Conservation (phyloP, 2,113 vertebrate species). For the Struthidea cinerea region DNA sequence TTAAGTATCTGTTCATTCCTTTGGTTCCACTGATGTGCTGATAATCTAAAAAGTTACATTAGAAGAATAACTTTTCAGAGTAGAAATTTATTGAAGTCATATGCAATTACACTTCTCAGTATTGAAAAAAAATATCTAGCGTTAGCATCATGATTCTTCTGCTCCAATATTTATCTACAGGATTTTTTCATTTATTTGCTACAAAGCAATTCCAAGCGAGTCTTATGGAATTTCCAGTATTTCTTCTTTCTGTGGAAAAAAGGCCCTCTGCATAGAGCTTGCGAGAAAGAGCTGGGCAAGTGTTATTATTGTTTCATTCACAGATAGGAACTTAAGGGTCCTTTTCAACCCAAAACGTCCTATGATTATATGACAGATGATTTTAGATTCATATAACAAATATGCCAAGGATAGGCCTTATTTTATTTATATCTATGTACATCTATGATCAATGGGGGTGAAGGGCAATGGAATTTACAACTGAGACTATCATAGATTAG, state of each 20-base stretch:
- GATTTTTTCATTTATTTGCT: neutral
- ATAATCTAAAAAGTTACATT: neutral
- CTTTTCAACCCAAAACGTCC: neutral
- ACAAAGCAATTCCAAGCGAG: neutral
- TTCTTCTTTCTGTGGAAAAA: neutral
- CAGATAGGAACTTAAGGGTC: neutral
- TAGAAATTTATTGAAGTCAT: neutral
- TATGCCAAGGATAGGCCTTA: neutral
- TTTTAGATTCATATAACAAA: neutral
- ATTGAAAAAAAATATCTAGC: neutral
- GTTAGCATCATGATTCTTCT: neutral
- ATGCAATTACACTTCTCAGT: neutral
- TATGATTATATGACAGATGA: neutral
- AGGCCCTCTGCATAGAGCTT: neutral
- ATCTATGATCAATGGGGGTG: neutral
- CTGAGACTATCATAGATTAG: neutral
- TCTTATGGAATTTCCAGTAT: neutral
- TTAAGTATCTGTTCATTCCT: neutral
- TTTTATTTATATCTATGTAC: neutral
- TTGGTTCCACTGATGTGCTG: neutral
- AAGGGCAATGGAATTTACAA: neutral
- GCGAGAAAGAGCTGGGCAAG: neutral
- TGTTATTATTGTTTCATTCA: neutral
- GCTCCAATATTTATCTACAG: neutral
- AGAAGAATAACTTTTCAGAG: neutral